Conservation (phyloP, 2,797 vertebrate species). For the Alca torda region DNA sequence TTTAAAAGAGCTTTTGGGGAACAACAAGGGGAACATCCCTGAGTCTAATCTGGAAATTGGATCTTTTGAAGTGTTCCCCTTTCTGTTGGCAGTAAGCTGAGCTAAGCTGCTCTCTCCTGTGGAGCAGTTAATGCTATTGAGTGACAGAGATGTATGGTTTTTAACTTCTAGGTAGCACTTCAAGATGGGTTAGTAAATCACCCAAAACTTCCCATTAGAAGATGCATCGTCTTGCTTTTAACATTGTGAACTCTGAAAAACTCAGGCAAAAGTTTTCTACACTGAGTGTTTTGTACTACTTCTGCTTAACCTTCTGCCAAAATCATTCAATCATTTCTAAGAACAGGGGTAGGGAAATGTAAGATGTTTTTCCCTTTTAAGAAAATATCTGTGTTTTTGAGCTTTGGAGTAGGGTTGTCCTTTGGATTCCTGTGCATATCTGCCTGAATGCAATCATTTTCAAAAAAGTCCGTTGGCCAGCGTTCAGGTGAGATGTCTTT, state of each 20-base stretch:
- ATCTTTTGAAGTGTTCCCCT: not conserved
- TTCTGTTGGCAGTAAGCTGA: slow-evolving; percentile 11
- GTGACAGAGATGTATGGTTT: not conserved
- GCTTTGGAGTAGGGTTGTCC: not conserved
- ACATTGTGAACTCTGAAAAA: not conserved
- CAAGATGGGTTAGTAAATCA: slow-evolving; percentile 31
- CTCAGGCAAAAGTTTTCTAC: not conserved
- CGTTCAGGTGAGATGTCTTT: fast-evolving
- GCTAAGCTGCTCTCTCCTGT: not conserved
- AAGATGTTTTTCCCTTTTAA: not conserved
- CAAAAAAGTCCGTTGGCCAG: not conserved
- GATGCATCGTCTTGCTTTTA: not conserved
- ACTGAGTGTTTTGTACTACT: not conserved
- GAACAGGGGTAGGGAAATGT: fast-evolving
- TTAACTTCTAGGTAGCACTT: not conserved
- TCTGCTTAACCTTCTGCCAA: not conserved
- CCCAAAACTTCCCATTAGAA: not conserved
- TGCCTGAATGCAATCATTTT: not conserved
- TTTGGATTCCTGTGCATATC: not conserved
- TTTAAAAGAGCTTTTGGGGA: not conserved
- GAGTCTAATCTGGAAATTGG: not conserved
- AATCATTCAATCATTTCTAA: not conserved
- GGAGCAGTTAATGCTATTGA: not conserved
- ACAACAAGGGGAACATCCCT: not conserved
- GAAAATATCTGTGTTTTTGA: not conserved